A percentile compares a stretch with the other conserved stretches of the same genome.
Evolutionary conservation across 2,797 vertebrate species (phyloP).

Genomic region (Poeciliopsis paucimaculata): DNA sequence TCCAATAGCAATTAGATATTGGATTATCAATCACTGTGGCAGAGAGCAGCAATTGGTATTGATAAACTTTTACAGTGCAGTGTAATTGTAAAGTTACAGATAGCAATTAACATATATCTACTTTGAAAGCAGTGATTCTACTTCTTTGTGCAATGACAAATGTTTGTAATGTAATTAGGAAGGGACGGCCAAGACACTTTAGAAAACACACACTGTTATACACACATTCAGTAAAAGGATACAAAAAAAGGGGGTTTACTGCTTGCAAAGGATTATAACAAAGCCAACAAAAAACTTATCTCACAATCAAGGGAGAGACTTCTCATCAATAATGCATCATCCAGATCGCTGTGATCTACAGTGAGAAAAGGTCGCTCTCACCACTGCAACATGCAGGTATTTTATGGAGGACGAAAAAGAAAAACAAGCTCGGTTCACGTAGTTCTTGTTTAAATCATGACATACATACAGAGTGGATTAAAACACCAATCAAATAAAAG

Average conservation of each 20-base stretch:
- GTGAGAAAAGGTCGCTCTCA: neutral
- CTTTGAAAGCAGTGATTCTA: neutral
- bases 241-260: neutral
- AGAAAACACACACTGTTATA: neutral
- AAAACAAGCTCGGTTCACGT: neutral
- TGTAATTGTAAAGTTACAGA: conserved; percentile 27
- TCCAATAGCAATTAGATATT: conserved; percentile 45
- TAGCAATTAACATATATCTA: conserved; percentile 34
- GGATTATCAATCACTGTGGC: conserved; percentile 46
- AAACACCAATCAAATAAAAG: neutral
- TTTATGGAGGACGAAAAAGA: neutral
- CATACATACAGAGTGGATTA: neutral
- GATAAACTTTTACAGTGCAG: conserved; percentile 30
- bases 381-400: neutral
- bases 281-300: neutral
- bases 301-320: neutral
- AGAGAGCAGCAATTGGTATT: conserved; percentile 47
- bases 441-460: neutral
- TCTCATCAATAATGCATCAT: neutral
- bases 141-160: conserved; percentile 11
- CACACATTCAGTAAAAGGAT: neutral
- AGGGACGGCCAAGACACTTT: neutral
- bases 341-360: neutral
- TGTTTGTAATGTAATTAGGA: conserved; percentile 2
- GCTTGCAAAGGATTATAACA: neutral